These are phyloP conservation scores for Eledone cirrhosa DNA, from an alignment of 2,888 invertebrate species.

Conservation along the genomic window DNA sequence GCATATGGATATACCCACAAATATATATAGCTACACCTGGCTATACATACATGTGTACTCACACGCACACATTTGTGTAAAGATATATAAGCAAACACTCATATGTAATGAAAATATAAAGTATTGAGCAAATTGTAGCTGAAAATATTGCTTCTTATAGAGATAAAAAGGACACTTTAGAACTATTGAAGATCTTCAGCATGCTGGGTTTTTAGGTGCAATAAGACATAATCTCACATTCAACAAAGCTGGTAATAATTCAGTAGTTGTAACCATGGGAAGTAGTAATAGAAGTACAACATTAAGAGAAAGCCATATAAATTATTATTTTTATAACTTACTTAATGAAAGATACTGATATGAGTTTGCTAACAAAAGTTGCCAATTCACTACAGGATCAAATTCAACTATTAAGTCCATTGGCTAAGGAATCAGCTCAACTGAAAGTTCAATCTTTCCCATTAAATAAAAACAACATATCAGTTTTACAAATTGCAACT, in stretches of 20 bases:
- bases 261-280: neutral
- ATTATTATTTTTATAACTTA: neutral
- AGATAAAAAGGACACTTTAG: conserved; percentile 76
- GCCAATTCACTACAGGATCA: conserved; percentile 49
- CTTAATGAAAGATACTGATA: neutral
- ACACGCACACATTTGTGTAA: no score
- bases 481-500: conserved; percentile 77
- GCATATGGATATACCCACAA: no score
- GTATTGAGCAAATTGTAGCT: conserved; percentile 75
- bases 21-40: no score
- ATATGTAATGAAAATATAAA: conserved; percentile 81
- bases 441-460: conserved; percentile 49
- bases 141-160: conserved; percentile 82
- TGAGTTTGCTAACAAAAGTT: neutral
- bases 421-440: conserved; percentile 43
- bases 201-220: conserved; percentile 66
- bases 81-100: no score
- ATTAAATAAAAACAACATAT: conserved; percentile 63
- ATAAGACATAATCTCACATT: conserved; percentile 65
- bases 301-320: neutral
- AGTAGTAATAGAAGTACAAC: neutral
- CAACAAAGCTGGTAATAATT: conserved; percentile 36
- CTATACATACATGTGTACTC: no score
- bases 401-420: conserved; percentile 50
- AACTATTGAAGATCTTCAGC: conserved; percentile 78